These are phyloP conservation scores for Carettochelys insculpta DNA, from an alignment of 2,113 vertebrate genomes.

Conservation along the genomic window DNA sequence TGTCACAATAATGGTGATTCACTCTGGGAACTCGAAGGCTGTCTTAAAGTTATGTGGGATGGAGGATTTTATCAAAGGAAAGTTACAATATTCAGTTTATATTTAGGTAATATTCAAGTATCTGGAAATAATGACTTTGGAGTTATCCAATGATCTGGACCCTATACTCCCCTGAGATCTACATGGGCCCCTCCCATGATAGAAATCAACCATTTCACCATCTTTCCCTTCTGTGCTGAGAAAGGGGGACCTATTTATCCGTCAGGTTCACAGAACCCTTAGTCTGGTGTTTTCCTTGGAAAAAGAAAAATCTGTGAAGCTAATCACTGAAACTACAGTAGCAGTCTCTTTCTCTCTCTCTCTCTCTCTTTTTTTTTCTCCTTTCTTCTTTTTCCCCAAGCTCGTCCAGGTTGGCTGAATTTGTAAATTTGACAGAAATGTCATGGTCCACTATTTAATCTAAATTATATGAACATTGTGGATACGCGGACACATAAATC, in stretches of 20 bases:
- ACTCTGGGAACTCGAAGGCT: not conserved
- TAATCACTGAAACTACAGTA: not conserved
- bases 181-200: not conserved
- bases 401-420: not conserved
- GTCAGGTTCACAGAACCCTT: not conserved
- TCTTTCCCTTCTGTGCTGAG: not conserved
- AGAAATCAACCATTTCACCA: not conserved
- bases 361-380: too few relatives aligned
- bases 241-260: not conserved
- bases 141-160: not conserved
- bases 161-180: not conserved
- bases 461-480: not conserved
- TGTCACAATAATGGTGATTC: not conserved
- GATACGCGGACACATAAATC: not conserved
- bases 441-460: not conserved
- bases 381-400: not conserved
- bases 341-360: not conserved
- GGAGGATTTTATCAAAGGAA: not conserved
- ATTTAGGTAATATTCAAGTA: not conserved
- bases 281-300: not conserved
- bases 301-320: not conserved
- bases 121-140: not conserved
- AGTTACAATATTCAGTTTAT: not conserved
- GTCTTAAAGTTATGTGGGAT: not conserved
- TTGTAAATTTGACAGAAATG: not conserved